Base-by-base conservation (phyloP, 2,113 vertebrate species). In the Propithecus coquereli region DNA sequence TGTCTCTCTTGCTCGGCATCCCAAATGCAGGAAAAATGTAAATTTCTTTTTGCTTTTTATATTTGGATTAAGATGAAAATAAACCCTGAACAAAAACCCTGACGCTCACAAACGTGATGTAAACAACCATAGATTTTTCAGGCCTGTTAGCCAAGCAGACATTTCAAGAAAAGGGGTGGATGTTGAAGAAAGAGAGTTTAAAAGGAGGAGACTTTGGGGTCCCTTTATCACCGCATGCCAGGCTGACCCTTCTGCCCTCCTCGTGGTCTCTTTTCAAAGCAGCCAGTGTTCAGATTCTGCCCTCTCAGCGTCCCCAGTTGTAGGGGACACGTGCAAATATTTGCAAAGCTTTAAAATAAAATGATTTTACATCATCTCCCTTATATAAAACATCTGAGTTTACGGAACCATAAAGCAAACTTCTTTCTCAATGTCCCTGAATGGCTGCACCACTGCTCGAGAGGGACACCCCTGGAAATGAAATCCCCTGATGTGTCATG, bases 111-210 rank as follows among this genome's bases (percentile, higher is more conserved):
- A 40, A 71, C 5, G 0, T 32, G 61, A 82, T 70, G 34, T 0
- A 92, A 97, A 76, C 17, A 8, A n/a, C 3, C 40, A 0, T 4
- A 16, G 40, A 17, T 50, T 96, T 96, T 73, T 86, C 47, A 89
- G 94, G 0, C 73, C 47, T 7, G 3, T 59, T 74, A 34, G 89
- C 32, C 37, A 57, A 63, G 30, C 27, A 68, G 94, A 82, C 27
- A 97, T 96, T 70, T 25, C 86, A 92, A 61, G 90, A 84, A 17
- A 37, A 95, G 68, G 66, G 3, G 20, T 89, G 37, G 73, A 45
- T 52, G 27, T 20, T 40, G 82, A 76, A 74, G 82, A 96, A 79
- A 63, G 87, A 86, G 92, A 86, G 11, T 68, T 65, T 87, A 68
- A 43, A 23, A 85, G 52, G 82, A 76, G 45, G n/a, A 57, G 81